A percentile compares a stretch with the other conserved stretches of the same genome.
These are phyloP conservation scores for Diuraphis noxia DNA, from an alignment of 1,140 invertebrate species.

Conservation along the genomic window DNA sequence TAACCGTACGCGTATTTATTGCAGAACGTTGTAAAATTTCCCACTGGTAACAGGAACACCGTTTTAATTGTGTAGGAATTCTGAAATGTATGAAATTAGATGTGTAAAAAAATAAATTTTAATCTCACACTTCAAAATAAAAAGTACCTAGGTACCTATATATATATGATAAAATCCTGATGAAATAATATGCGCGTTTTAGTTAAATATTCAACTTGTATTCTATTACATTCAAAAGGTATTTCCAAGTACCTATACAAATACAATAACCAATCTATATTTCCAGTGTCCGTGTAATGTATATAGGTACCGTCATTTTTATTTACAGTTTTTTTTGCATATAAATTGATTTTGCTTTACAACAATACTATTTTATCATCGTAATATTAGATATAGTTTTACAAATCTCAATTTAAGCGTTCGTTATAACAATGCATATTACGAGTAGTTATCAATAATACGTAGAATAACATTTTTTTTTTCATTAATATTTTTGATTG, in stretches of 20 bases:
- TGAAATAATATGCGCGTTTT: not conserved
- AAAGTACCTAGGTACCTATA: not conserved
- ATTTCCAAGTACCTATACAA: not conserved
- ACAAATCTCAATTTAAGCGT: not conserved
- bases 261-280: not conserved
- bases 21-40: not conserved
- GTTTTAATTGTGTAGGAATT: not conserved
- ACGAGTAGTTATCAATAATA: not conserved
- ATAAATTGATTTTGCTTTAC: not conserved
- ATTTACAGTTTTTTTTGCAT: not conserved
- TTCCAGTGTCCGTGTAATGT: not conserved
- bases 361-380: not conserved
- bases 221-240: not conserved
- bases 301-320: not conserved
- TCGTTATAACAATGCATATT: not conserved
- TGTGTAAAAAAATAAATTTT: not conserved
- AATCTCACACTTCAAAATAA: not conserved
- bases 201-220: not conserved
- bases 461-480: not conserved
- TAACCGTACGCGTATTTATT: not conserved
- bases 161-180: not conserved
- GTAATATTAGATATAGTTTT: not conserved
- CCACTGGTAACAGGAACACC: not conserved
- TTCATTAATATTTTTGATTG: not conserved
- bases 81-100: not conserved